Evolutionary conservation across 1,140 invertebrate genomes (phyloP), one percentile per base, ranked within the genome.

Genomic region (Acyrthosiphon pisum): DNA sequence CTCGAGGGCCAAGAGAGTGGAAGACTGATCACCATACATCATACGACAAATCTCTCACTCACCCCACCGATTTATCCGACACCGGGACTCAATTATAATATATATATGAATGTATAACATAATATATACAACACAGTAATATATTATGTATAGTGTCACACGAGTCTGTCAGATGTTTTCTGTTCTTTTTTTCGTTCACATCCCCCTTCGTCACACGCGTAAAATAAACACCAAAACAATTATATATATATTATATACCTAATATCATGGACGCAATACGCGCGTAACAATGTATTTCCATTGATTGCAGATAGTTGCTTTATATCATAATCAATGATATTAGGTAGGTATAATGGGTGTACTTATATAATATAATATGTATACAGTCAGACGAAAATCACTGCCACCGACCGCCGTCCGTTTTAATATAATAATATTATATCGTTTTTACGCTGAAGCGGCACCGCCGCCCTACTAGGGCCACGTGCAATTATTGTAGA

Each of bases 171-270:
- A 76, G 60, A 76, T 76, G 60, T 76, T 76, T 76, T 76, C 30
- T 76, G 30, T 76, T 76, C n/a, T 68, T n/a, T 76, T 76, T 68
- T n/a, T 18, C 11, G 60, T 68, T n/a, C 60, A 30, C 8, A 2
- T 76, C 30, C 60, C 60, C 60, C 60, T 76, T 76, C 60, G 60
- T 68, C 60, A 68, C 60, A 68, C 60, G 60, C 60, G 11, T 76
- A 76, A 76, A 76, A 76, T 76, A 76, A 76, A 76, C 60, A 76
- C 60, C 60, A 76, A 76, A 76, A 76, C 60, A 76, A 76, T n/a
- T 8, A 76, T 76, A 53, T 7, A 2, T 50, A 50, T 50, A 50
- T 46, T 53, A 22, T 53, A n/a, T n/a, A 35, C 60, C n/a, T n/a
- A n/a, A 76, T 76, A 76, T n/a, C 30, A 18, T n/a, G 30, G 30